Percentiles rank a stretch among this genome's conserved stretches.
Evolutionary conservation across 1,140 invertebrate genomes (phyloP).

Genomic region (Marisa cornuarietis): DNA sequence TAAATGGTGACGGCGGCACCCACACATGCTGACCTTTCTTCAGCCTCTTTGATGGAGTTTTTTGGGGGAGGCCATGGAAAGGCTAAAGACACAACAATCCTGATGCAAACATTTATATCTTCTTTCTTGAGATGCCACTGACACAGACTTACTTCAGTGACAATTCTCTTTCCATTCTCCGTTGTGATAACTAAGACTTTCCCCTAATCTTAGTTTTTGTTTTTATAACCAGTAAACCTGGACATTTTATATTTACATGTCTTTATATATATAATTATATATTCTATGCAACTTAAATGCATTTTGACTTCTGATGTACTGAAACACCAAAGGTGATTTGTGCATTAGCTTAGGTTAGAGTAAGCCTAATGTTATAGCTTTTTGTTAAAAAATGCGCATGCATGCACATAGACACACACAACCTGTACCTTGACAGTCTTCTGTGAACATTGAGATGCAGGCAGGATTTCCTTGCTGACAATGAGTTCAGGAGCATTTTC

Average conservation of each 20-base stretch:
- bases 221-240: no score
- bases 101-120: background rate
- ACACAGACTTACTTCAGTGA: no score
- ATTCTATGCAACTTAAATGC: background rate
- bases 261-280: background rate
- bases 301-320: background rate
- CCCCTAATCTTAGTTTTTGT: no score
- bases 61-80: background rate
- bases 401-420: background rate
- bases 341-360: background rate
- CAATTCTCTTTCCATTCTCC: no score
- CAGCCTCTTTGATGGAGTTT: slow-evolving; percentile 13
- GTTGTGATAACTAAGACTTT: no score
- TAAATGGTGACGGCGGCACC: slow-evolving; percentile 55
- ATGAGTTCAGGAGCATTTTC: slow-evolving; percentile 17
- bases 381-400: no score
- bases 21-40: slow-evolving; percentile 24
- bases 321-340: background rate
- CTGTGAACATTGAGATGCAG: background rate
- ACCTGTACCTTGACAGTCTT: background rate
- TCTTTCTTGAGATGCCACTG: background rate
- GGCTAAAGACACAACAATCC: background rate
- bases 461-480: background rate
- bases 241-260: background rate
- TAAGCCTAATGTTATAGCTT: no score